Evolutionary conservation across 2,113 vertebrate species (phyloP), one percentile per base, ranked within the genome.

Genomic region (Oncorhynchus mykiss): DNA sequence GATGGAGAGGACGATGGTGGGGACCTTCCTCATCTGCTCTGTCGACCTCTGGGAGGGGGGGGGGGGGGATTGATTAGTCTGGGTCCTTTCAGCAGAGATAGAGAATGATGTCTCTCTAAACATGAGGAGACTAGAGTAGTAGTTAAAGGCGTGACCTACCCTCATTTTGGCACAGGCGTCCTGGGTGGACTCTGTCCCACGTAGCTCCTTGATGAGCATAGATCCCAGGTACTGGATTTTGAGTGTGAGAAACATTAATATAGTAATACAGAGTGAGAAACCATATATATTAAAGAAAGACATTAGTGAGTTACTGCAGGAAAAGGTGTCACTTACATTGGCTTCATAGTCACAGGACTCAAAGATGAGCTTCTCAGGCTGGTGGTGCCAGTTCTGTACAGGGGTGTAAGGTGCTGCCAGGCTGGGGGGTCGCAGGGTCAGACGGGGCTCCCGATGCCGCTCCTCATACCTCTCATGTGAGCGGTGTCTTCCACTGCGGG

Each of bases 101-200:
- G 9, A 45, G 39, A 45, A 45, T 45, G 9, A 45, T 45, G 8
- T 45, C 39, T 39, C 39, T 45, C 39, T 11, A 45, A 45, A 45
- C 39, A 45, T 11, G 9, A 45, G 9, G 9, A 45, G 39, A 39
- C 39, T 39, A 39, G 39, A 45, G 39, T 11, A 11, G 39, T 45
- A 45, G 39, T 11, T 45, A 14, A n/a, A 66, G 24, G 22, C 12
- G 1, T 13, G 8, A 1, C 86, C 14, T 91, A 99, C 97, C 95
- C 97, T 91, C 97, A 99, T 99, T 92, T 99, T 99, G 88, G 96
- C 95, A 92, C 97, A 99, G 80, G 97, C 97, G 0, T 99, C 97
- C 85, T 99, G 97, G 0, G 97, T 99, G 5, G 97, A 99, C 79
- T 99, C 96, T 0, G 96, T 99, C 66, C 97, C 97, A 62, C 96